Evolutionary conservation across 2,797 vertebrate species (phyloP), one percentile per base, ranked within the genome.

Genomic region (Acridotheres tristis): DNA sequence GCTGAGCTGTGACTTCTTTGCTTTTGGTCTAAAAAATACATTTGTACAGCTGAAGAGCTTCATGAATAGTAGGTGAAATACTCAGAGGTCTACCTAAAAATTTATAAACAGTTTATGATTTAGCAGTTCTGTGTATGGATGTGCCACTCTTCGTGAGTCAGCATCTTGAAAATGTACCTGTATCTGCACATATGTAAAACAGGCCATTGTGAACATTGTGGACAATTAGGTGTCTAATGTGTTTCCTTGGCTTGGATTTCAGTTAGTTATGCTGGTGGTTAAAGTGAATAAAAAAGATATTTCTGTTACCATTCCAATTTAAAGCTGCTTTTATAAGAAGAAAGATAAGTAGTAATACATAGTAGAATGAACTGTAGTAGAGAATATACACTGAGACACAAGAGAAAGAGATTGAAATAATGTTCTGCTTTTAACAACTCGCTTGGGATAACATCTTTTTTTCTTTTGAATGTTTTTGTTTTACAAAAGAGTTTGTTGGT

Each of bases 401-500:
- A 61, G 51, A 67, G 29, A 47, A 45, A 50, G 50, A 72, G 15
- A 50, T 85, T 61, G 30, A 48, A 66, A 72, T 74, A 83, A 13
- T 32, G 1, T 23, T 78, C 18, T 26, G 7, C n/a, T 79, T 74
- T 78, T 69, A 84, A 59, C 40, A 66, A 9, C 34, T 90, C 34
- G 1, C 22, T 53, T 88, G 57, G 14, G 25, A 3, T 27, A 57
- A 34, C 4, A 40, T 4, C 5, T 30, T 65, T 86, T 89, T 92
- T 62, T 61, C 55, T 20, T 90, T 72, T 15, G 16, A 85, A 27
- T 78, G 18, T 34, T 84, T 95, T 80, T 84, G 13, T 90, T 95
- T 95, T 57, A 72, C 51, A 16, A 89, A 94, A 98, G 98, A 95
- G 25, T 98, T 97, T 95, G 82, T 98, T 88, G 98, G 98, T 63